phyloP scores from a whole-genome alignment of 2,797 vertebrate species.

The Poeciliopsis turneri region DNA sequence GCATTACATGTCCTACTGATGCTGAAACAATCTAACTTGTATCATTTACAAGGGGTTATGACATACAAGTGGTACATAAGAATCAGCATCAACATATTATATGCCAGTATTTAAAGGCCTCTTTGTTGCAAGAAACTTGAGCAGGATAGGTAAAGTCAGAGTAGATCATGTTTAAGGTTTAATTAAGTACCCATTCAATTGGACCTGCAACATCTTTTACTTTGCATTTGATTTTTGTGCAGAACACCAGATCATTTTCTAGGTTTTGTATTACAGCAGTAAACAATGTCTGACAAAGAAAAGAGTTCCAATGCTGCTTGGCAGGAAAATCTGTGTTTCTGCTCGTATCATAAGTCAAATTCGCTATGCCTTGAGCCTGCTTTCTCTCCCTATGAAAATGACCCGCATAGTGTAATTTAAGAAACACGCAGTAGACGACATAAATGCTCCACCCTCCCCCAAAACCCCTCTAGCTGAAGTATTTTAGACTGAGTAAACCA shows the following conservation, averaged over 20 bases:
- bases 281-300: slow-evolving; percentile 57
- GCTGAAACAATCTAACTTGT: not conserved
- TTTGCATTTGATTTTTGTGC: slow-evolving; percentile 24
- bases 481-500: slow-evolving; percentile 41
- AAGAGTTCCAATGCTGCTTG: slow-evolving; percentile 57
- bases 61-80: not conserved
- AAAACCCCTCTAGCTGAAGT: slow-evolving; percentile 77
- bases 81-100: not conserved
- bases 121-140: not conserved
- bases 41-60: not conserved
- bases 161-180: not conserved
- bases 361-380: slow-evolving; percentile 81
- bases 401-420: slow-evolving; percentile 87
- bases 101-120: too few relatives aligned
- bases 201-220: not conserved
- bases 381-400: slow-evolving; percentile 76
- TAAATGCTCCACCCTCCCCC: slow-evolving; percentile 80
- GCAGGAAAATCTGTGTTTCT: slow-evolving; percentile 76
- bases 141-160: not conserved
- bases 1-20: not conserved
- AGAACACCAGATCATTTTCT: slow-evolving; percentile 22
- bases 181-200: not conserved
- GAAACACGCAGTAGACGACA: slow-evolving; percentile 84
- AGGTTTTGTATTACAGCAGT: slow-evolving; percentile 35
- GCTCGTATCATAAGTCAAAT: slow-evolving; percentile 88